Evolutionary conservation across 2,797 vertebrate species (phyloP).

Genomic region (Loriculus beryllinus): DNA sequence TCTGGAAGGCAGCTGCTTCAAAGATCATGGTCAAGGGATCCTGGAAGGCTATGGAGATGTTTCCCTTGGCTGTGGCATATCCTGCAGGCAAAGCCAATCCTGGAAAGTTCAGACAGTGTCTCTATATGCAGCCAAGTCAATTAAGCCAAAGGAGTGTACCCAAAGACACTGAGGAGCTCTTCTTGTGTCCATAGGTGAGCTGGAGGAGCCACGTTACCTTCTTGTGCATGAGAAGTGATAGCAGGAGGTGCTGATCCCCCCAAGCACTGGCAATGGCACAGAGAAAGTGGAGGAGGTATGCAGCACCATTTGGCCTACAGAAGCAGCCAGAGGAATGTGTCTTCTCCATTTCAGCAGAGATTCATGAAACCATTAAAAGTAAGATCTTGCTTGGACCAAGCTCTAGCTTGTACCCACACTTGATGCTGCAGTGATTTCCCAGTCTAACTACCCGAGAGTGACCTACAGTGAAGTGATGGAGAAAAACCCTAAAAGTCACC

Average conservation of each 20-base stretch:
- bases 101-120: background rate
- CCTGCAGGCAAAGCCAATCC: background rate
- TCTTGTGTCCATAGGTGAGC: fast-evolving
- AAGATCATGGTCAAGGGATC: background rate
- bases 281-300: background rate
- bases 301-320: background rate
- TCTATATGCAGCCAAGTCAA: background rate
- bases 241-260: background rate
- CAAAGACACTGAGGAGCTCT: background rate
- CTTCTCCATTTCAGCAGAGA: background rate
- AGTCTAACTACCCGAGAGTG: fast-evolving
- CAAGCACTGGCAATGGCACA: fast-evolving
- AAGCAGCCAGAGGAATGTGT: fast-evolving
- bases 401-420: background rate
- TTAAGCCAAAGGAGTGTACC: background rate
- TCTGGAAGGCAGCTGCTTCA: background rate
- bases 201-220: fast-evolving
- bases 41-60: background rate
- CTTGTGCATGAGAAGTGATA: fast-evolving
- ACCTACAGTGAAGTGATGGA: fast-evolving
- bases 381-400: background rate
- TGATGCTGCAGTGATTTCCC: background rate
- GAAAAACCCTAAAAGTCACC: background rate
- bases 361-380: background rate
- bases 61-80: background rate